A percentile compares a stretch with the other conserved stretches of the same genome.
These are phyloP conservation scores for Papilio helenus DNA, from an alignment of 1,140 invertebrate genomes.

Conservation along the genomic window DNA sequence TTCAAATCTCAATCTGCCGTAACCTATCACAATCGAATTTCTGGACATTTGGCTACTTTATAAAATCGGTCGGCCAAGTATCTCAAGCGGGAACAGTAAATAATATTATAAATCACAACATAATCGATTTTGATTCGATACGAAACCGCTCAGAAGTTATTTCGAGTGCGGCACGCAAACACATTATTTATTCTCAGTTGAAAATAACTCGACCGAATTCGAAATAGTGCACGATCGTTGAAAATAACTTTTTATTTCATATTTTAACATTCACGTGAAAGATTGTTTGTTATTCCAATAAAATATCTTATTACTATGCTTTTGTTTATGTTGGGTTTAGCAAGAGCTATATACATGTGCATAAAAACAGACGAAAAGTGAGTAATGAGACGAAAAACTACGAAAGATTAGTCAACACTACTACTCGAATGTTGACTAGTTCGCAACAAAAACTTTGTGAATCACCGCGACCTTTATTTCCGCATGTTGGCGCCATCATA, in stretches of 20 bases:
- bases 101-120: constrained; percentile 14
- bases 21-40: neutral
- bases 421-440: constrained; percentile 5
- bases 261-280: constrained; percentile 2
- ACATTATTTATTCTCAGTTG: constrained; percentile 31
- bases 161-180: constrained; percentile 17
- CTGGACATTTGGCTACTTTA: neutral
- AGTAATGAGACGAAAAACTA: neutral
- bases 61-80: neutral
- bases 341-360: neutral
- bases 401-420: neutral
- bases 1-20: neutral
- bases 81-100: neutral
- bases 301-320: neutral
- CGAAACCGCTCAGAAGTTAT: neutral
- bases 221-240: constrained; percentile 23
- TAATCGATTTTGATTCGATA: constrained; percentile 6
- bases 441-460: constrained; percentile 2
- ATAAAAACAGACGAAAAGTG: neutral
- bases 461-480: constrained; percentile 17
- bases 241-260: constrained; percentile 28
- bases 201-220: constrained; percentile 35
- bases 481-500: constrained; percentile 8
- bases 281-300: neutral
- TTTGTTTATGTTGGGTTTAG: neutral